Percentiles rank a stretch among this genome's conserved stretches.
Conservation (phyloP, 2,113 vertebrate genomes). For the Nesoenas mayeri region DNA sequence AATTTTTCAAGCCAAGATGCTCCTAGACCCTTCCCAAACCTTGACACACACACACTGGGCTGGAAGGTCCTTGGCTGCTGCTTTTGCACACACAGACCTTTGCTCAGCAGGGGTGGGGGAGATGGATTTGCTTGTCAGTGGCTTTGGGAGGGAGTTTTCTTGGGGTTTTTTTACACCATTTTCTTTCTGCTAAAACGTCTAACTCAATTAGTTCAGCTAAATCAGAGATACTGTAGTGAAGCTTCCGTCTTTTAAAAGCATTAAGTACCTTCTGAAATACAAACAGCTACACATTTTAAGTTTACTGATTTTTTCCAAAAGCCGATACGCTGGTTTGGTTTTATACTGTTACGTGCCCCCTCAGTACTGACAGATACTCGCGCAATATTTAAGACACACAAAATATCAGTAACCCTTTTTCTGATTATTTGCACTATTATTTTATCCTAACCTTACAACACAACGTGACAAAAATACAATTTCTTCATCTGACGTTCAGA, state of each 20-base stretch:
- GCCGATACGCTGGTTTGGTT: not conserved
- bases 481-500: not conserved
- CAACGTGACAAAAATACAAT: not conserved
- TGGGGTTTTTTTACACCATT: not conserved
- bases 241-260: not conserved
- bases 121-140: not conserved
- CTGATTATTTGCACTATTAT: not conserved
- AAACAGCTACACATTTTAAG: not conserved
- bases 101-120: not conserved
- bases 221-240: not conserved
- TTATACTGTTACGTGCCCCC: rapidly evolving
- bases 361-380: not conserved
- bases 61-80: not conserved
- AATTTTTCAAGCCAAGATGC: constrained; percentile 66
- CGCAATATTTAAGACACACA: not conserved
- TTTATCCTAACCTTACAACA: not conserved
- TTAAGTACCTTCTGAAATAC: not conserved
- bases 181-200: not conserved
- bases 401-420: not conserved
- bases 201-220: not conserved
- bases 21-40: constrained; percentile 31
- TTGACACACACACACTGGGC: not conserved
- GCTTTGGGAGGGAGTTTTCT: not conserved
- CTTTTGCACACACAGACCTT: constrained; percentile 50
- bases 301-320: not conserved